Conservation (phyloP, 2,888 invertebrate species). For the Amorpha juglandis region DNA sequence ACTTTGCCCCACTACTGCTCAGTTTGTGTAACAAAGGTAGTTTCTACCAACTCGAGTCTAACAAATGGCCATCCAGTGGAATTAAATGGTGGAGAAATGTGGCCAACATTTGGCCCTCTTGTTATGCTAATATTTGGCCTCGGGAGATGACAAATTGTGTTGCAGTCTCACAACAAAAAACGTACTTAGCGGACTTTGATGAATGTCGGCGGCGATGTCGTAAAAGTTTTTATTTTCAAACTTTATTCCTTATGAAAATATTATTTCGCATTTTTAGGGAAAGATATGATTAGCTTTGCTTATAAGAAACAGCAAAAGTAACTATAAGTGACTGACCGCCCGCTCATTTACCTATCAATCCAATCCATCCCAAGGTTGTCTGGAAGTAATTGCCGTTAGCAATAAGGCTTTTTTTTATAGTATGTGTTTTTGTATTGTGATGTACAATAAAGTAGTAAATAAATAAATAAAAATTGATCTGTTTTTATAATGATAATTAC, state of each 20-base stretch:
- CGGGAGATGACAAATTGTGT: slow-evolving; percentile 58
- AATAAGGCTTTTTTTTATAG: no score
- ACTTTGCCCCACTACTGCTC: slow-evolving; percentile 46
- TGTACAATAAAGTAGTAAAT: no score
- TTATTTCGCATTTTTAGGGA: neutral
- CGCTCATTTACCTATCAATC: no score
- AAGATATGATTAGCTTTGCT: neutral
- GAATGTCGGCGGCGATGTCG: slow-evolving; percentile 31
- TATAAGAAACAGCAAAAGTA: no score
- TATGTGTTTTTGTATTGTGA: no score
- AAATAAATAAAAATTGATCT: no score
- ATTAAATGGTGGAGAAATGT: slow-evolving; percentile 57
- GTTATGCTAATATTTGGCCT: slow-evolving; percentile 60
- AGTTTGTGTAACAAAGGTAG: slow-evolving; percentile 61
- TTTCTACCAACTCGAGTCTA: slow-evolving; percentile 48
- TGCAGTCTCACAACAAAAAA: slow-evolving; percentile 42
- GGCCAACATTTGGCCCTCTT: slow-evolving; percentile 50
- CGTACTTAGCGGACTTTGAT: slow-evolving; percentile 29
- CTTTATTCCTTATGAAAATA: slow-evolving; percentile 9
- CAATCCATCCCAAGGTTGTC: no score
- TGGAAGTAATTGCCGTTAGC: no score
- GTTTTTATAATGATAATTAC: no score
- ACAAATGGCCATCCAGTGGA: slow-evolving; percentile 53
- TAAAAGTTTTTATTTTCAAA: slow-evolving; percentile 35
- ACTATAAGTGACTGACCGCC: no score